A percentile compares a stretch with the other conserved stretches of the same genome.
Conservation (phyloP, 2,797 vertebrate genomes). For the Neosilurus hyrtlii region DNA sequence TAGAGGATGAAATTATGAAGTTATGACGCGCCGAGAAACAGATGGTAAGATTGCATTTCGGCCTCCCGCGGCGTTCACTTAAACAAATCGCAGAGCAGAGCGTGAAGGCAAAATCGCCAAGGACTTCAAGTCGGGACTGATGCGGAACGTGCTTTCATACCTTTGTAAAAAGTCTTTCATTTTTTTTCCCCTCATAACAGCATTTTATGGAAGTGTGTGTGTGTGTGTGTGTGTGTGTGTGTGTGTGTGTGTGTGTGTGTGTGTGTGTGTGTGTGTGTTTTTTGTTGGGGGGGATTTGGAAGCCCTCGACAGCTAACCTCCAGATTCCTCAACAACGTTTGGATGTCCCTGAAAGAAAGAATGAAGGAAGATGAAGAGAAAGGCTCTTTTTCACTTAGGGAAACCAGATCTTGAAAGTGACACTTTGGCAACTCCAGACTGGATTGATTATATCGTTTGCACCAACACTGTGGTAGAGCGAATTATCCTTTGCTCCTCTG, state of each 20-base stretch:
- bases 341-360: slow-evolving; percentile 1
- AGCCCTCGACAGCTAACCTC: slow-evolving; percentile 10
- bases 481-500: slow-evolving; percentile 55
- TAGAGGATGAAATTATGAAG: slow-evolving; percentile 38
- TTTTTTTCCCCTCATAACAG: background rate
- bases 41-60: slow-evolving; percentile 40
- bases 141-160: slow-evolving; percentile 37
- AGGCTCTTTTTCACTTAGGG: slow-evolving; percentile 57
- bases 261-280: background rate
- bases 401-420: slow-evolving; percentile 54
- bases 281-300: background rate
- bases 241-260: too few species aligned
- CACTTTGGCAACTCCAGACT: slow-evolving; percentile 51
- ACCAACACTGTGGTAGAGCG: slow-evolving; percentile 49
- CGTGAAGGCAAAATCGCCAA: slow-evolving; percentile 42
- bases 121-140: slow-evolving; percentile 31
- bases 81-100: slow-evolving; percentile 45
- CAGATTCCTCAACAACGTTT: slow-evolving; percentile 17
- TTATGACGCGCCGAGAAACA: slow-evolving; percentile 41
- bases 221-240: too few species aligned
- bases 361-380: background rate
- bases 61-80: slow-evolving; percentile 34
- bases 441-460: slow-evolving; percentile 57
- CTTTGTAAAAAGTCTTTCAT: slow-evolving; percentile 31
- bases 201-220: background rate